Conservation (phyloP, 2,888 invertebrate species). For the Orchestes rusci region DNA sequence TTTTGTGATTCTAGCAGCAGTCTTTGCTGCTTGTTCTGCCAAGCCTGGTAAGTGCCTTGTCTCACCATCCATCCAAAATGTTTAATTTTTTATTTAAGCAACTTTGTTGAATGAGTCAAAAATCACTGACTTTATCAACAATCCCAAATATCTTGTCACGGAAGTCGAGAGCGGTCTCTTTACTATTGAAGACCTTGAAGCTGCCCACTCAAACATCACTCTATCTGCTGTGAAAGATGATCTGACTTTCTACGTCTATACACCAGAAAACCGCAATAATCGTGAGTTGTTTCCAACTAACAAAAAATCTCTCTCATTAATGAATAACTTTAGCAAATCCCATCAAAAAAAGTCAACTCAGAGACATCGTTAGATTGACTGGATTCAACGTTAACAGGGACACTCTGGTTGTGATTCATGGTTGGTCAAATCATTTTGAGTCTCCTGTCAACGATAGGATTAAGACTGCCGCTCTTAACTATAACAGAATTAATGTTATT, state of each 20-base stretch:
- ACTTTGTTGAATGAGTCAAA: too few species aligned
- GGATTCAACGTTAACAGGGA: slow-evolving; percentile 27
- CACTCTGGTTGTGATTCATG: slow-evolving; percentile 36
- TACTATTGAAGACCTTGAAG: background rate
- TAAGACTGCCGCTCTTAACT: slow-evolving; percentile 27
- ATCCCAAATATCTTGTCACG: background rate
- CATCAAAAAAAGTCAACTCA: slow-evolving; percentile 17
- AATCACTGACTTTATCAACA: too few species aligned
- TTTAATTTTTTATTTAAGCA: too few species aligned
- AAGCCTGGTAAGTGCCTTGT: too few species aligned
- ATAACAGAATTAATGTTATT: slow-evolving; percentile 34
- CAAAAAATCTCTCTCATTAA: too few species aligned
- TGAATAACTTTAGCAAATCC: too few species aligned
- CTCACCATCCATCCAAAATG: too few species aligned
- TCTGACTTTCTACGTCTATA: slow-evolving; percentile 31
- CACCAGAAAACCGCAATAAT: slow-evolving; percentile 29
- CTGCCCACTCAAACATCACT: slow-evolving; percentile 1
- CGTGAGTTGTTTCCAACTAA: too few species aligned
- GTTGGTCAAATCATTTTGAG: slow-evolving; percentile 33
- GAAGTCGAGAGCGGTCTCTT: background rate
- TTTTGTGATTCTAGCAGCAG: too few species aligned
- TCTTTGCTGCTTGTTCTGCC: too few species aligned
- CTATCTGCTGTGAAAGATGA: slow-evolving; percentile 22
- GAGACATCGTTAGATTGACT: slow-evolving; percentile 14
- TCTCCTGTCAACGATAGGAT: slow-evolving; percentile 31